Percentiles rank a stretch among this genome's conserved stretches.
These are phyloP conservation scores for Drosophila grimshawi DNA, from an alignment of 1,140 invertebrate genomes.

Conservation along the genomic window DNA sequence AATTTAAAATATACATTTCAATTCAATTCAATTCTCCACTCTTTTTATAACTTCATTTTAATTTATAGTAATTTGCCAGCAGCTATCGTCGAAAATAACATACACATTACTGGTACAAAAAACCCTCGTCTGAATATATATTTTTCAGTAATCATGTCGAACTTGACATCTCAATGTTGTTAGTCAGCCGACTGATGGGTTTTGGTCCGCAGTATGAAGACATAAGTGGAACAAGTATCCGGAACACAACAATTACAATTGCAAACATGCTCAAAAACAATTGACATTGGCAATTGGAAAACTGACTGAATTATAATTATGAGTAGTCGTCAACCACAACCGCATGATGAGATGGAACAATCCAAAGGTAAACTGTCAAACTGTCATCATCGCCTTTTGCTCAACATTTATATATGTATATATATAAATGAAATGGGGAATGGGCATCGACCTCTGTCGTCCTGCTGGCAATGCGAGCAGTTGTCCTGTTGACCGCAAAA, in stretches of 20 bases:
- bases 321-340: constrained; percentile 22
- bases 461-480: constrained; percentile 16
- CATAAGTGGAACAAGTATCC: not conserved
- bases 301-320: constrained; percentile 57
- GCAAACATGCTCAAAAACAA: constrained; percentile 38
- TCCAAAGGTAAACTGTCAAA: constrained; percentile 2
- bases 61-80: too few species aligned
- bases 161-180: constrained; percentile 59
- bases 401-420: constrained; percentile 28
- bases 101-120: too few species aligned
- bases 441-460: not conserved
- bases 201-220: not conserved
- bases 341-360: constrained; percentile 45
- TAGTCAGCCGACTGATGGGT: not conserved
- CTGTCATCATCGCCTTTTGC: constrained; percentile 36
- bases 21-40: too few species aligned
- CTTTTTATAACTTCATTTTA: too few species aligned
- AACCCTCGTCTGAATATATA: too few species aligned
- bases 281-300: constrained; percentile 43
- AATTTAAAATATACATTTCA: too few species aligned
- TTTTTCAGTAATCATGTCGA: constrained; percentile 28
- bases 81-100: too few species aligned
- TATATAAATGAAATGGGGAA: not conserved
- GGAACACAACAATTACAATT: constrained; percentile 29
- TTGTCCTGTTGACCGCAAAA: constrained; percentile 72